These are phyloP conservation scores for Xanthostigma xanthostigma DNA, from an alignment of 2,888 invertebrate species.

Conservation along the genomic window DNA sequence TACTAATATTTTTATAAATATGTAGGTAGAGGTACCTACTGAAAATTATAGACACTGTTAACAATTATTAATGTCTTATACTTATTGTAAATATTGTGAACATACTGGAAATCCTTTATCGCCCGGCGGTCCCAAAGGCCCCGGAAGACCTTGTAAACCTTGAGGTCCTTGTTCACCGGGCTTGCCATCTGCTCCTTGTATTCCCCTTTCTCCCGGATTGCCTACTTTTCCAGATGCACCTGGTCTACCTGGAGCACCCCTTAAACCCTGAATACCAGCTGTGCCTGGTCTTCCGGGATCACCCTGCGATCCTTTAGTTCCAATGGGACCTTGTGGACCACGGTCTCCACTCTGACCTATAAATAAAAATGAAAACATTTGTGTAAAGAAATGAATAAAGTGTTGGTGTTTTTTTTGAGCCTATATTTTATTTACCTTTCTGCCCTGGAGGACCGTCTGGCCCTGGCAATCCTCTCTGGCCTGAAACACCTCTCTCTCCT, in stretches of 20 bases:
- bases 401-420: not conserved
- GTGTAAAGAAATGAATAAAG: not conserved
- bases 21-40: too few species aligned
- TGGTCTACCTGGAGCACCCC: constrained; percentile 50
- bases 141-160: constrained; percentile 67
- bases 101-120: constrained; percentile 57
- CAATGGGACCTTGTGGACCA: constrained; percentile 48
- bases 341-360: constrained; percentile 52
- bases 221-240: constrained; percentile 58
- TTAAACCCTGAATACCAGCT: constrained; percentile 39
- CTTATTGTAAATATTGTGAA: constrained; percentile 1
- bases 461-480: constrained; percentile 55
- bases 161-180: constrained; percentile 69
- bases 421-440: constrained; percentile 37
- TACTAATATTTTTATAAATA: too few species aligned
- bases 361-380: constrained; percentile 3
- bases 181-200: constrained; percentile 72
- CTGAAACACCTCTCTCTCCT: constrained; percentile 56
- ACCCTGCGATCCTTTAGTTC: constrained; percentile 44
- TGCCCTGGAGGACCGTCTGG: constrained; percentile 59
- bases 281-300: constrained; percentile 42
- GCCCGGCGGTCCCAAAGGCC: constrained; percentile 61
- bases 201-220: constrained; percentile 53
- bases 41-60: not conserved
- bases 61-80: too few species aligned